Evolutionary conservation across 2,113 vertebrate species (phyloP), one percentile per base, ranked within the genome.

Genomic region (Tupaia chinensis): DNA sequence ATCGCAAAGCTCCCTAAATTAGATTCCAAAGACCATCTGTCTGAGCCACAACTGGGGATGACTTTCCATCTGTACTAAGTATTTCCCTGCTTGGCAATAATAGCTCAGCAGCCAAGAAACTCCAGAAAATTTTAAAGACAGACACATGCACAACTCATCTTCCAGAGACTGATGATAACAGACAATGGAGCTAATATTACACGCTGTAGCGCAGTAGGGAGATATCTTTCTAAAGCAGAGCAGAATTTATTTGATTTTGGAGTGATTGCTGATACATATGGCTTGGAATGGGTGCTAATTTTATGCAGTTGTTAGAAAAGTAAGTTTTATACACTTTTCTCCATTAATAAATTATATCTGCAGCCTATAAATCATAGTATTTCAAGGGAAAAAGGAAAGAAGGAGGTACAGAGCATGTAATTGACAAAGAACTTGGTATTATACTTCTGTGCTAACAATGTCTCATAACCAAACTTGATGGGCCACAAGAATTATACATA

Each of bases 1-100:
- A 54, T 78, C 87, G 83, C 68, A 81, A 25, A 76, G 10, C 12
- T 70, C 20, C 32, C 69, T 14, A 19, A 93, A 91, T 87, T n/a
- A 83, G 69, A 61, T 89, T 92, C 32, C 54, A 87, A 91, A 86
- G 19, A 87, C n/a, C 34, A 56, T 83, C 87, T 89, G n/a, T 65
- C 8, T 65, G 34, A 78, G 3, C 2, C 27, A 91, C 16, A 82
- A 34, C 61, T 68, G 58, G 80, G 70, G 72, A 93, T 92, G 85
- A 27, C 60, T 76, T 94, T 93, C 44, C 58, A 89, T 53, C 61
- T 80, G 81, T 66, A 44, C 19, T 89, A 72, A 80, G n/a, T 74
- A 72, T 74, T 92, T 74, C 61, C 5, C 14, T 87, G 60, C 72
- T 68, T 87, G 87, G 22, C 19, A 72, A 22, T 82, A 74, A 83